Base-by-base conservation (phyloP, 2,888 invertebrate species). In the Conistra vaccinii region DNA sequence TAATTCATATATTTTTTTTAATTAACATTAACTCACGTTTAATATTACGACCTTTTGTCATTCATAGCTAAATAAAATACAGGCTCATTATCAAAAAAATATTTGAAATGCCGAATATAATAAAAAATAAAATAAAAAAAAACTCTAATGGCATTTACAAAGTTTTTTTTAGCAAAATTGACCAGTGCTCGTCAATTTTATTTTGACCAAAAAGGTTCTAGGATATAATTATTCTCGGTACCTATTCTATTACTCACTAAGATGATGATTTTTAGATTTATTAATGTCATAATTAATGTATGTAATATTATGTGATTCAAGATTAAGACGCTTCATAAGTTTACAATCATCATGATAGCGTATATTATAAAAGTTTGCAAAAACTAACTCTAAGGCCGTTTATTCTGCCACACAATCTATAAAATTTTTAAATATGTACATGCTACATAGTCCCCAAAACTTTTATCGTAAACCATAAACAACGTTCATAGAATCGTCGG, bases 401-500 rank as follows among this genome's bases (percentile, higher is more conserved):
- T n/a, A 35, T 62, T 35, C 14, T 35, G 6, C 35, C 2, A 23
- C 7, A 23, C 0, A 39, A 39, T n/a, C 5, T 6, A 17, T 23
- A 9, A 0, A 20, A 3, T 20, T 26, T 51, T 73, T 45, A 3
- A n/a, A 73, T 20, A 29, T 17, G 10, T 42, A 42, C 20, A 2
- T 45, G 20, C 23, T 23, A 57, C 17, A 66, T 29, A 26, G 14
- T 32, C 45, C 0, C 14, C 20, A 17, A 68, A 73, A 55, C 6
- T 23, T 17, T 58, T 57, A 85, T 53, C 35, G 26, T 29, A 35
- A 17, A 32, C n/a, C 60, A 73, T 70, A 45, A 66, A 72, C 55
- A 67, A 67, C 39, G 20, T 76, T 45, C 66, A 81, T 58, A 72
- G 32, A 60, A 67, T 45, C 35, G 26, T 60, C 35, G 26, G 58